phyloP scores from a whole-genome alignment of 2,797 vertebrate genomes.

The Lacerta viridis region DNA sequence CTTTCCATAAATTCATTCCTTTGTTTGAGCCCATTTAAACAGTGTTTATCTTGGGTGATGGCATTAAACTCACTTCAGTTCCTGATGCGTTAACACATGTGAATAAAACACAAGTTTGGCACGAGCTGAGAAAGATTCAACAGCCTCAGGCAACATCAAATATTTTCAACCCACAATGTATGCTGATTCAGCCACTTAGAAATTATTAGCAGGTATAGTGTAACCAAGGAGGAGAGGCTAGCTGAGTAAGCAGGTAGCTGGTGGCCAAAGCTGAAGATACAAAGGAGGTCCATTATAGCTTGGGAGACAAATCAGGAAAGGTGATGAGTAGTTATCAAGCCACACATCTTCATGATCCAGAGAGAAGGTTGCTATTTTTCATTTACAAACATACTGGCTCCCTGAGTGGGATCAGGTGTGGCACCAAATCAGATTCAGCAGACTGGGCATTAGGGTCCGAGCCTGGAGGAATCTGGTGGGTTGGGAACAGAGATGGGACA shows the following conservation, averaged over 20 bases:
- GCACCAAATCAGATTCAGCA: background rate
- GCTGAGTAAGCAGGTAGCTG: background rate
- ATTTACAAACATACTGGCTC: background rate
- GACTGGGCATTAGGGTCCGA: background rate
- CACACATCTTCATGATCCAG: background rate
- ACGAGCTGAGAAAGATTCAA: background rate
- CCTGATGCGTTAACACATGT: background rate
- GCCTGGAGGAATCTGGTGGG: background rate
- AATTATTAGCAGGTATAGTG: background rate
- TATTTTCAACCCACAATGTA: background rate
- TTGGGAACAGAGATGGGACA: background rate
- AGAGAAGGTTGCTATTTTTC: background rate
- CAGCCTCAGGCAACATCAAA: background rate
- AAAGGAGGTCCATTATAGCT: background rate
- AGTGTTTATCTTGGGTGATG: background rate
- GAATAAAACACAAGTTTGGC: background rate
- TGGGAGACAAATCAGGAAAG: background rate
- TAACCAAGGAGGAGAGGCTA: background rate
- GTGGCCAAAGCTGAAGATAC: background rate
- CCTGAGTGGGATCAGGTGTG: background rate
- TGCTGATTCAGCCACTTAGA: background rate
- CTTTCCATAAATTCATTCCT: background rate
- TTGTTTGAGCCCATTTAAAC: background rate
- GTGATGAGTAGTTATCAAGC: background rate
- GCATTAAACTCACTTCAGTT: background rate